Evolutionary conservation across 2,888 invertebrate genomes (phyloP).

Genomic region (Mallateleia sp.): DNA sequence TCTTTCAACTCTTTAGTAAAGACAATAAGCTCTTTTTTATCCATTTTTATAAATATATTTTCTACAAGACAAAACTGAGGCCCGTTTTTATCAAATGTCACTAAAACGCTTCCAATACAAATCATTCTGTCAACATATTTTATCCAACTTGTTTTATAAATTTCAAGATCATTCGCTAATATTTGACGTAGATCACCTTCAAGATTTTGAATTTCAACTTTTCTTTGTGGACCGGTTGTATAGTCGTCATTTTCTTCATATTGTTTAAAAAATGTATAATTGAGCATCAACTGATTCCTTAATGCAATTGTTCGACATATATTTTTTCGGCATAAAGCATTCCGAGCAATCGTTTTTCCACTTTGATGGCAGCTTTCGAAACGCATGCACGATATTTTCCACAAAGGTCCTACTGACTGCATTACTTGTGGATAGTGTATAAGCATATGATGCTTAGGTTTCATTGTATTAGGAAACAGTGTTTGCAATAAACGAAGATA

Average conservation of each 20-base stretch:
- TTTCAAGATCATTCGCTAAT: no score
- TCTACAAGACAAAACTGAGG: no score
- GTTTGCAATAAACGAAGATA: conserved; percentile 66
- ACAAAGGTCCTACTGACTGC: conserved; percentile 72
- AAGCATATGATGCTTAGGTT: conserved; percentile 78
- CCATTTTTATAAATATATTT: no score
- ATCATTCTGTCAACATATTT: no score
- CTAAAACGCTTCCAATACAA: no score
- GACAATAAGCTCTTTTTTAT: no score
- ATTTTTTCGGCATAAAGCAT: conserved; percentile 61
- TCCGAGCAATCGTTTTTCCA: conserved; percentile 62
- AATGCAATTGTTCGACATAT: conserved; percentile 50
- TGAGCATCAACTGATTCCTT: conserved; percentile 49
- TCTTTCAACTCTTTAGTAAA: no score
- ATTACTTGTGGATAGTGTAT: conserved; percentile 74
- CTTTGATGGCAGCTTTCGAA: conserved; percentile 73
- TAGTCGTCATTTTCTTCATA: not conserved
- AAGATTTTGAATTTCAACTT: no score
- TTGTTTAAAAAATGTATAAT: conserved; percentile 21
- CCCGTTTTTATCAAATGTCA: no score
- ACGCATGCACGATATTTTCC: conserved; percentile 73
- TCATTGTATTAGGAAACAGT: conserved; percentile 56
- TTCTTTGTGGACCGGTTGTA: no score
- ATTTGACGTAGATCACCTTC: no score
- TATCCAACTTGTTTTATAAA: no score